Evolutionary conservation across 2,888 invertebrate genomes (phyloP).

Genomic region (Tipula vernalis): DNA sequence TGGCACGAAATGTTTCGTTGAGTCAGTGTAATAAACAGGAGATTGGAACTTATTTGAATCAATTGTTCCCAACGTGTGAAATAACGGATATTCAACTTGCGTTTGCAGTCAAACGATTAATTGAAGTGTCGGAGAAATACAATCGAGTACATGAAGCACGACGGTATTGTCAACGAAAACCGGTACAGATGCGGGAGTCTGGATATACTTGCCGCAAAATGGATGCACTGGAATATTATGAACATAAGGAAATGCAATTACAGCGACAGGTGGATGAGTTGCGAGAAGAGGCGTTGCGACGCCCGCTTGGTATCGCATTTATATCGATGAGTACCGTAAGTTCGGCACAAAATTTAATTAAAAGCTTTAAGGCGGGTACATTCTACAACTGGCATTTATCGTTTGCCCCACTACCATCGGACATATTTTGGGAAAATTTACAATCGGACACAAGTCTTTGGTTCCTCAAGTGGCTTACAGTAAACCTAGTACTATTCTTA

Average conservation of each 20-base stretch:
- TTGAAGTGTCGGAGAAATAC: conserved; percentile 58
- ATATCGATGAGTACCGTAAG: conserved; percentile 65
- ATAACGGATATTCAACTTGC: conserved; percentile 81
- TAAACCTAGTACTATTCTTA: conserved; percentile 68
- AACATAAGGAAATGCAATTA: conserved; percentile 60
- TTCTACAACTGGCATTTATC: conserved; percentile 67
- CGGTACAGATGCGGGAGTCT: conserved; percentile 61
- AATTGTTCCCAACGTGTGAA: conserved; percentile 75
- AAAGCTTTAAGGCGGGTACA: conserved; percentile 47
- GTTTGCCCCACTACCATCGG: conserved; percentile 83
- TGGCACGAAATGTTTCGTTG: conserved; percentile 80
- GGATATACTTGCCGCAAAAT: conserved; percentile 63
- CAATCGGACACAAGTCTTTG: conserved; percentile 70
- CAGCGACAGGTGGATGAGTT: conserved; percentile 65
- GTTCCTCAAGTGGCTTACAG: conserved; percentile 71
- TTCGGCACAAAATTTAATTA: conserved; percentile 53
- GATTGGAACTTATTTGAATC: conserved; percentile 56
- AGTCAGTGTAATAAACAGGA: conserved; percentile 59
- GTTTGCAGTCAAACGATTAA: conserved; percentile 71
- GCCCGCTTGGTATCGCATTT: conserved; percentile 82
- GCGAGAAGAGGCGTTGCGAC: conserved; percentile 61
- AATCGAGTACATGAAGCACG: conserved; percentile 66
- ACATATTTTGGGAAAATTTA: conserved; percentile 91
- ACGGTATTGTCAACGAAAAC: conserved; percentile 63
- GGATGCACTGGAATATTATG: conserved; percentile 79